Conservation (phyloP, 1,140 invertebrate species). For the Magallana gigas region DNA sequence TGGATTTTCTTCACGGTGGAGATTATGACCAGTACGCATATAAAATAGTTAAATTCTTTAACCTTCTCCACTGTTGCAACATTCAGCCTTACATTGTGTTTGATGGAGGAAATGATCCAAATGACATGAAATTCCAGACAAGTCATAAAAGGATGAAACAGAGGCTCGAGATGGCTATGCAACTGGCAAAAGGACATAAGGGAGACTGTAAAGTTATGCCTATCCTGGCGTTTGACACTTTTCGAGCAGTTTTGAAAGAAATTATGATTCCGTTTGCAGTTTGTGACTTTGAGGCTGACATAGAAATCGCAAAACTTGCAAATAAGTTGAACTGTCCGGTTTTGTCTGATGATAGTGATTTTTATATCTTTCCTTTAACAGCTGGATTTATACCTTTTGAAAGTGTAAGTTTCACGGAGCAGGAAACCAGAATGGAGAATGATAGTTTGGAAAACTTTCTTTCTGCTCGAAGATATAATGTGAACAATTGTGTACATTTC, state of each 20-base stretch:
- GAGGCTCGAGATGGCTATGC: slow-evolving; percentile 81
- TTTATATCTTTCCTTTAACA: slow-evolving; percentile 89
- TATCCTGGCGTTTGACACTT: slow-evolving; percentile 85
- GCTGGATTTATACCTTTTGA: slow-evolving; percentile 88
- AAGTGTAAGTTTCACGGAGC: slow-evolving; percentile 81
- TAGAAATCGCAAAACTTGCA: slow-evolving; percentile 89
- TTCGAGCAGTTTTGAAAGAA: slow-evolving; percentile 84
- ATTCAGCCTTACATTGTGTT: slow-evolving; percentile 89
- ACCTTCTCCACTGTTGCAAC: slow-evolving; percentile 85
- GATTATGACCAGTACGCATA: slow-evolving; percentile 89
- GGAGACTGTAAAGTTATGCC: slow-evolving; percentile 73
- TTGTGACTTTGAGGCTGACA: slow-evolving; percentile 92
- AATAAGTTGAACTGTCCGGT: slow-evolving; percentile 89
- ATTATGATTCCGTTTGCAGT: slow-evolving; percentile 84
- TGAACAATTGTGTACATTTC: slow-evolving; percentile 85
- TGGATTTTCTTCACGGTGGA: slow-evolving; percentile 89
- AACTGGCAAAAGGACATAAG: slow-evolving; percentile 63
- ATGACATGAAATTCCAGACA: slow-evolving; percentile 87
- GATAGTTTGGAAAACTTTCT: slow-evolving; percentile 73
- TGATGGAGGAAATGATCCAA: slow-evolving; percentile 88
- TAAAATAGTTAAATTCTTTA: slow-evolving; percentile 85
- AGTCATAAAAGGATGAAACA: slow-evolving; percentile 83
- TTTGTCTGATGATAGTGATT: slow-evolving; percentile 94
- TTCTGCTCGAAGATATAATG: slow-evolving; percentile 86
- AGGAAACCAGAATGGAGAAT: slow-evolving; percentile 53